Conservation (phyloP, 2,888 invertebrate species). For the Oligia fasciuncula region DNA sequence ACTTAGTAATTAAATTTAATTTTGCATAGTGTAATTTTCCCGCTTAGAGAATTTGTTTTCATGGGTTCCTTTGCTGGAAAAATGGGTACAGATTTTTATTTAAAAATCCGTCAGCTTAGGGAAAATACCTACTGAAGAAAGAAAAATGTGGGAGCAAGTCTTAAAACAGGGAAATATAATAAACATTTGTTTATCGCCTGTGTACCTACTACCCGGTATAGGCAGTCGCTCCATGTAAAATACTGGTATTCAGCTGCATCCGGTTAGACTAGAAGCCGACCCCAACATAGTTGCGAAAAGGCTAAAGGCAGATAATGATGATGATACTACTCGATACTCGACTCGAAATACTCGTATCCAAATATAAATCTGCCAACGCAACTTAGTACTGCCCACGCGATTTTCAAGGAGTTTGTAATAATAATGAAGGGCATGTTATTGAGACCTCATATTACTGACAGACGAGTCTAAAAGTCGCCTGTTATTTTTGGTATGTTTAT, state of each 20-base stretch:
- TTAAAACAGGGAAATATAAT: background rate
- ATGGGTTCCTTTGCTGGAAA: background rate
- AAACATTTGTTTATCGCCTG: background rate
- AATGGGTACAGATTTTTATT: background rate
- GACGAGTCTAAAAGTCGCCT: background rate
- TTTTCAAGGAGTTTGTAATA: conserved; percentile 4
- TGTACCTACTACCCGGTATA: background rate
- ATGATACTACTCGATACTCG: background rate
- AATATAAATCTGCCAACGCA: background rate
- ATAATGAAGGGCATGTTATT: background rate
- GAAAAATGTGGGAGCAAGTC: background rate
- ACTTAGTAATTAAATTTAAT: conserved; percentile 1
- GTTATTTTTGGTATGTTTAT: background rate
- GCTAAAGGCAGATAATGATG: too few relatives aligned
- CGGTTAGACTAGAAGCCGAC: too few relatives aligned
- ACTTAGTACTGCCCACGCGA: conserved; percentile 16
- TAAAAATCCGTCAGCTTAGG: background rate
- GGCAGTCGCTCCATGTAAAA: too few relatives aligned
- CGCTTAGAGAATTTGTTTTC: background rate
- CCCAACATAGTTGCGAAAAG: too few relatives aligned
- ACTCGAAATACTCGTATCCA: background rate
- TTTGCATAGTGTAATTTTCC: background rate
- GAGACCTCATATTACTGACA: background rate
- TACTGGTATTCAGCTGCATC: too few relatives aligned
- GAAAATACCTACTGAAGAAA: background rate